Evolutionary conservation across 2,797 vertebrate species (phyloP).

Genomic region (Chaetodon trifasciatus): DNA sequence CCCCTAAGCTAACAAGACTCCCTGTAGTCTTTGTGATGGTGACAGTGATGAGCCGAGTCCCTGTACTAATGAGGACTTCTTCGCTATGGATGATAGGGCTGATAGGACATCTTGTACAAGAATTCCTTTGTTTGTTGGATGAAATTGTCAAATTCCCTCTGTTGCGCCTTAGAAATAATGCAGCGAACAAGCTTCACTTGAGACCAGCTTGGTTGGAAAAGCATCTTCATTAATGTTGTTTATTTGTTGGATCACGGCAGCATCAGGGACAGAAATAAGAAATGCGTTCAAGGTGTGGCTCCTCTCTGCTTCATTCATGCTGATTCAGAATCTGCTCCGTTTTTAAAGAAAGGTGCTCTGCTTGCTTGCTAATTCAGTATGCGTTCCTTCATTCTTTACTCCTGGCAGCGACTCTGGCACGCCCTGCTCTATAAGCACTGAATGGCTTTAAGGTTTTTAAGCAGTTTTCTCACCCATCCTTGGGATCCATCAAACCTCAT

Average conservation of each 20-base stretch:
- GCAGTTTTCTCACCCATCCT: constrained; percentile 11
- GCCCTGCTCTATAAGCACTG: constrained; percentile 15
- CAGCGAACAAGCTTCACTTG: constrained; percentile 52
- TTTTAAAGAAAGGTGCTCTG: constrained; percentile 30
- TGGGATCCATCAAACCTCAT: constrained; percentile 18
- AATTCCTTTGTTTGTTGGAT: constrained; percentile 62
- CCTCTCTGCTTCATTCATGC: constrained; percentile 28
- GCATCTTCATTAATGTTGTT: constrained; percentile 34
- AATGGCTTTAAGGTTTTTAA: constrained; percentile 28
- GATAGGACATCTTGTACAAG: constrained; percentile 57
- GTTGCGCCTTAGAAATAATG: constrained; percentile 42
- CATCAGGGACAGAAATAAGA: neutral
- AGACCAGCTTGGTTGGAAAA: constrained; percentile 30
- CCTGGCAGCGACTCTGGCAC: constrained; percentile 13
- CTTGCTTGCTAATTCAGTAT: constrained; percentile 35
- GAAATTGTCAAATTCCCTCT: constrained; percentile 59
- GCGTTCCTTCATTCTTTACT: constrained; percentile 7
- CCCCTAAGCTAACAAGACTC: constrained; percentile 65
- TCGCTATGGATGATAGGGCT: constrained; percentile 57
- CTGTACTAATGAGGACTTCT: constrained; percentile 75
- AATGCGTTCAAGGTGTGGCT: constrained; percentile 12
- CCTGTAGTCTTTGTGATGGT: constrained; percentile 60
- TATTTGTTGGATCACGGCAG: constrained; percentile 19
- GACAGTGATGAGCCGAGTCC: constrained; percentile 74
- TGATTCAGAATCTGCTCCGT: constrained; percentile 26